phyloP scores from a whole-genome alignment of 2,113 vertebrate genomes.

The Podarcis cretensis region DNA sequence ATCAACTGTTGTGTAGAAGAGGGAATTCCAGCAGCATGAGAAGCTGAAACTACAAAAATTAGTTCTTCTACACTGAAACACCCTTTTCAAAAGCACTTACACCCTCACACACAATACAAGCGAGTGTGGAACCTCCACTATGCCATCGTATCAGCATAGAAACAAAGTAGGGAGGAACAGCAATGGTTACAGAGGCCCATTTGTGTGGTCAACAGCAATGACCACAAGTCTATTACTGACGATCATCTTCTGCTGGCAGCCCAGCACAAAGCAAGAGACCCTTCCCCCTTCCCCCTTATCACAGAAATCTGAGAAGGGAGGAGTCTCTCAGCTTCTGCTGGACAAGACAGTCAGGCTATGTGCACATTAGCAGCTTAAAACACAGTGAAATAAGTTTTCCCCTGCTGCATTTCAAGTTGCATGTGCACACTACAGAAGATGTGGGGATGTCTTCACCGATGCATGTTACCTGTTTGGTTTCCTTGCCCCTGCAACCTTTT shows the following conservation, averaged over 20 bases:
- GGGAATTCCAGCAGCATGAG: neutral
- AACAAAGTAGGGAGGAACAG: neutral
- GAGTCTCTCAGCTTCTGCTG: neutral
- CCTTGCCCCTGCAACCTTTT: no score
- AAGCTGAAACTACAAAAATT: neutral
- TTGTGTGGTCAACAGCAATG: neutral
- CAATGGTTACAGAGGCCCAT: neutral
- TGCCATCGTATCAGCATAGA: neutral
- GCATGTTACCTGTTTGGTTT: no score
- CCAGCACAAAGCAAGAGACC: neutral
- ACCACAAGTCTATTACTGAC: neutral
- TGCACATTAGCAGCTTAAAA: no score
- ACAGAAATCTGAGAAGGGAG: neutral
- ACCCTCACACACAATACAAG: neutral
- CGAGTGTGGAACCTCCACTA: neutral
- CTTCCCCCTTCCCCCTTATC: neutral
- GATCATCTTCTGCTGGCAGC: no score
- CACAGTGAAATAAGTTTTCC: no score
- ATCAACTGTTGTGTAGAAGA: neutral
- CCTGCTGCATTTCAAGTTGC: no score
- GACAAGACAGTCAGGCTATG: neutral
- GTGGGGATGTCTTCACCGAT: no score
- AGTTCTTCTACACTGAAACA: neutral
- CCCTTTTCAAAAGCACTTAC: neutral
- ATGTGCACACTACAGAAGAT: no score